These are phyloP conservation scores for Oryzias curvinotus DNA, from an alignment of 2,113 vertebrate species.

Conservation along the genomic window DNA sequence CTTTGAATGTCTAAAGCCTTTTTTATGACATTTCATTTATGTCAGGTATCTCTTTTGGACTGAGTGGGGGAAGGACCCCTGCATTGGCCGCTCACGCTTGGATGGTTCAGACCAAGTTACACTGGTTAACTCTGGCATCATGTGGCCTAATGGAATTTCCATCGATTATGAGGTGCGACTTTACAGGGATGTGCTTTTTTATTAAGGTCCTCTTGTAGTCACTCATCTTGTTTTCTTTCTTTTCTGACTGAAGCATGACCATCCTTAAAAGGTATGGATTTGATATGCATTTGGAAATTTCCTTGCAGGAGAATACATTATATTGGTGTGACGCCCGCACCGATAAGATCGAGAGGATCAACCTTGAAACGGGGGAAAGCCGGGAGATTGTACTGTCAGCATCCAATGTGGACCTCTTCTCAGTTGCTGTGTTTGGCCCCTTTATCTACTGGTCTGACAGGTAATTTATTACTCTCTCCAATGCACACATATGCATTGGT, in stretches of 20 bases:
- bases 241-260: slow-evolving; percentile 65
- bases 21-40: not conserved
- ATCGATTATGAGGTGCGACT: slow-evolving; percentile 92
- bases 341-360: slow-evolving; percentile 99
- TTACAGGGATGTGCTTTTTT: slow-evolving; percentile 6
- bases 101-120: slow-evolving; percentile 94
- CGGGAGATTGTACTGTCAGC: slow-evolving; percentile 96
- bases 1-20: too few species aligned
- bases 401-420: slow-evolving; percentile 98
- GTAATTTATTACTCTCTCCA: slow-evolving; percentile 95
- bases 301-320: slow-evolving; percentile 96
- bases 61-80: slow-evolving; percentile 95
- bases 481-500: slow-evolving; percentile 67
- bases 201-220: slow-evolving; percentile 13
- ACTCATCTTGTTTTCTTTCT: slow-evolving; percentile 54
- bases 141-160: slow-evolving; percentile 96
- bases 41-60: slow-evolving; percentile 98
- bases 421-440: slow-evolving; percentile 95
- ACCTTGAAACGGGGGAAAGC: slow-evolving; percentile 96
- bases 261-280: slow-evolving; percentile 34
- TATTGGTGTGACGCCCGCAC: slow-evolving; percentile 99
- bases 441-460: slow-evolving; percentile 99
- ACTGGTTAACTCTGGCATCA: slow-evolving; percentile 89
- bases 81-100: slow-evolving; percentile 89
- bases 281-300: slow-evolving; percentile 82